Evolutionary conservation across 2,888 invertebrate species (phyloP).

Genomic region (Gastracanthus pulcherrimus): DNA sequence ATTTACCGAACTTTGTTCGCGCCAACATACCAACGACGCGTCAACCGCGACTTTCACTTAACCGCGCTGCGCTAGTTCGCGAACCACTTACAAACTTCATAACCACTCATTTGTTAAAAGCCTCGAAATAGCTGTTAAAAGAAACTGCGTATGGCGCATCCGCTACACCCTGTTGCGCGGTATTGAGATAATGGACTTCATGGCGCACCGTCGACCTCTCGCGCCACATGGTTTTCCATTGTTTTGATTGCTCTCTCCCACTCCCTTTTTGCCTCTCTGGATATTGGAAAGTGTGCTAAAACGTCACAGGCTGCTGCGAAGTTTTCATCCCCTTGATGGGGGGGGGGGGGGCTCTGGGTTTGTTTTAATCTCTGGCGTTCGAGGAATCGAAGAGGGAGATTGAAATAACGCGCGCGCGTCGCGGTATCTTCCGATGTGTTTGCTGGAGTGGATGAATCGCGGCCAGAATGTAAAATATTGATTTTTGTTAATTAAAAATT

Average conservation of each 20-base stretch:
- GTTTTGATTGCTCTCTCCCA: constrained; percentile 8
- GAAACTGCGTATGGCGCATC: neutral
- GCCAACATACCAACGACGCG: no score
- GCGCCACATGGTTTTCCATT: constrained; percentile 1
- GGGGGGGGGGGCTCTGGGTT: no score
- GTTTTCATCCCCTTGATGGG: constrained; percentile 7
- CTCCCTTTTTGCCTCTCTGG: neutral
- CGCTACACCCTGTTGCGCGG: neutral
- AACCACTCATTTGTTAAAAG: neutral
- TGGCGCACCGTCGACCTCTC: neutral
- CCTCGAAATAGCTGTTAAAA: constrained; percentile 2
- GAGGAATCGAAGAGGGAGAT: neutral
- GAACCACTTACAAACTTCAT: neutral
- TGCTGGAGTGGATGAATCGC: neutral
- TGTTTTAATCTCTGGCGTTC: constrained; percentile 17
- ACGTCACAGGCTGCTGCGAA: neutral
- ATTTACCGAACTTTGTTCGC: no score
- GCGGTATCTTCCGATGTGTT: neutral
- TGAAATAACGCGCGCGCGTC: neutral
- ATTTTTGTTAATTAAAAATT: neutral
- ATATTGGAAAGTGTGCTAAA: constrained; percentile 19
- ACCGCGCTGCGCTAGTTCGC: no score
- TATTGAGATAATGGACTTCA: constrained; percentile 30
- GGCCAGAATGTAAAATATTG: neutral
- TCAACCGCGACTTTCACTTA: no score